Evolutionary conservation across 2,113 vertebrate genomes (phyloP).

Genomic region (Peromyscus polionotus): DNA sequence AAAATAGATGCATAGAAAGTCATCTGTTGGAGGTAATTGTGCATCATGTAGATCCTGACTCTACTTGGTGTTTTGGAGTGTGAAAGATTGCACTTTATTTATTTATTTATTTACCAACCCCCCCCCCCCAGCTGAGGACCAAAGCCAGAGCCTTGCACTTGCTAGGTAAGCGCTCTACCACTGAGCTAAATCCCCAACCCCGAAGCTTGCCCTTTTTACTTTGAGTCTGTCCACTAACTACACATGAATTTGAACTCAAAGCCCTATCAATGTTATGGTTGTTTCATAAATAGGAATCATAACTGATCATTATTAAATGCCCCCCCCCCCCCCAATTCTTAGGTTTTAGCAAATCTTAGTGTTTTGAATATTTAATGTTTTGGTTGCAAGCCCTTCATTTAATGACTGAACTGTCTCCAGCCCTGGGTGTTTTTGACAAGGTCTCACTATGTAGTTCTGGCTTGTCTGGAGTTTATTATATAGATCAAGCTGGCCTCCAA

Average conservation of each 20-base stretch:
- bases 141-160: too few relatives aligned
- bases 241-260: background rate
- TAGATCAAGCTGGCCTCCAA: background rate
- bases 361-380: constrained; percentile 46
- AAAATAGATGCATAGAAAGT: background rate
- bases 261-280: background rate
- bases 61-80: background rate
- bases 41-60: background rate
- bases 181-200: too few relatives aligned
- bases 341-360: constrained; percentile 34
- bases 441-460: background rate
- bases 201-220: background rate
- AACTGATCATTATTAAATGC: background rate
- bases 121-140: too few relatives aligned
- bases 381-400: background rate
- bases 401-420: background rate
- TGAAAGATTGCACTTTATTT: background rate
- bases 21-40: background rate
- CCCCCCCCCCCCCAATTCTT: background rate
- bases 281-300: background rate
- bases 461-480: background rate
- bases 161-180: too few relatives aligned
- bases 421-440: background rate
- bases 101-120: too few relatives aligned
- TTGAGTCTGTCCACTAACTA: background rate